Base-by-base conservation (phyloP, 92 coral and sea anemone species). In the Porites evermanni region DNA sequence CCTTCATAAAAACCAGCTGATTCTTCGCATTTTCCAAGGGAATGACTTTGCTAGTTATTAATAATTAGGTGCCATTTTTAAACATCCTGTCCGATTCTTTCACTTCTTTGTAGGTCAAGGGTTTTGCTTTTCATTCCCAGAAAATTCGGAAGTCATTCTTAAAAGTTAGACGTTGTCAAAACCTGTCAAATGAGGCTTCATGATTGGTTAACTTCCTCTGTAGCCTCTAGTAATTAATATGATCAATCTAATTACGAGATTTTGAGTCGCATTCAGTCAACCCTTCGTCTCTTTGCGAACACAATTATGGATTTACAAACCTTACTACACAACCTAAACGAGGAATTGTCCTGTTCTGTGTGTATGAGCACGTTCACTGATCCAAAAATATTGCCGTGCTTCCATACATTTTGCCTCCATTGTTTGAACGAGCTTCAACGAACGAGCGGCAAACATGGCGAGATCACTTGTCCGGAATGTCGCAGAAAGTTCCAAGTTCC, bases 341-440 rank as follows among this genome's bases (percentile, higher is more conserved):
- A 72, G n/a, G 77, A 72, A 17, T 59, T 72, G 3, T 72, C 77
- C 16, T 72, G 77, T 72, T 29, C 52, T 6, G 58, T 72, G 53
- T 72, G 77, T 72, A 51, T 17, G 77, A 51, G 17, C 53, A 9
- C 58, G 20, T 72, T 29, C 77, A 72, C 77, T 17, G 77, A 72
- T 12, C 77, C 77, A 29, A 72, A 72, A 72, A 20, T n/a, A 11
- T 53, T 72, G 77, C 77, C 44, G 19, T 72, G 77, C 53, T 72
- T 72, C 0, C 61, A 56, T 4, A 56, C 61, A 2, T 56, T 56
- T 56, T 56, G 61, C 4, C 61, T 56, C 0, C 61, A 56, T 56
- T 56, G 12, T 56, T 56, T 56, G 16, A 56, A 1, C 61, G 61
- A 56, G 61, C 3, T 56, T 56, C 61, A 56, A 14, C 19, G 53